Evolutionary conservation across 2,113 vertebrate genomes (phyloP), one percentile per base, ranked within the genome.

Genomic region (Todiramphus chloris): DNA sequence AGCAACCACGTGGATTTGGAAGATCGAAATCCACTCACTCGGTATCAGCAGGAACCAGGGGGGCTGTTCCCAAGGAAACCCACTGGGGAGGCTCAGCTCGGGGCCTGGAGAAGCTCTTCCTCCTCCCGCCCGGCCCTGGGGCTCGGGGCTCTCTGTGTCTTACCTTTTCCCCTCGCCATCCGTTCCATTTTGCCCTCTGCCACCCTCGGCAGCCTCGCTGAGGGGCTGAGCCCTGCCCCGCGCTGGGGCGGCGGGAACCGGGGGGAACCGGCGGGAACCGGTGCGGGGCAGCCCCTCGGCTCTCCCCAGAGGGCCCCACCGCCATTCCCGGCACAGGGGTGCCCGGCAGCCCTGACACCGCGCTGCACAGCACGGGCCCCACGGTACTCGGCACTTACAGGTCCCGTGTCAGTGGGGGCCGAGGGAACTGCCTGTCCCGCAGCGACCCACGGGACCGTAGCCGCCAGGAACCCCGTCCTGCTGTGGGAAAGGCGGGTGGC

Each of bases 51-150:
- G 43, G 66, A 93, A 53, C 21, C 25, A 35, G 0, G 2, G 13
- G 11, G 12, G 35, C 25, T 85, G 35, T 58, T 80, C 43, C 62
- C 41, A 31, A 20, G 17, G 27, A 73, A 35, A 30, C 33, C 59
- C 39, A 6, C 24, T 1, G 0, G 19, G 48, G 1, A 6, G 35
- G 9, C n/a, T 20, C 30, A 24, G 55, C 39, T 3, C 6, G 0
- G 55, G 63, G 62, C 62, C 41, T 24, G 55, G 13, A 3, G 25
- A 1, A 1, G 16, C 13, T 18, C 30, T 41, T 43, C n/a, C 33
- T 31, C 11, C 39, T 37, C 68, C 62, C 7, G 50, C 76, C 64
- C 2, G 2, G 44, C 39, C 51, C 63, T 66, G 0, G 0, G 9
- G 25, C 35, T 16, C 5, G 2, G 60, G 67, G 46, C 59, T 14